These are phyloP conservation scores for Aplysina aerophoba DNA, from an alignment of 37 sponge, comb jelly and placozoan genomes.

Conservation along the genomic window DNA sequence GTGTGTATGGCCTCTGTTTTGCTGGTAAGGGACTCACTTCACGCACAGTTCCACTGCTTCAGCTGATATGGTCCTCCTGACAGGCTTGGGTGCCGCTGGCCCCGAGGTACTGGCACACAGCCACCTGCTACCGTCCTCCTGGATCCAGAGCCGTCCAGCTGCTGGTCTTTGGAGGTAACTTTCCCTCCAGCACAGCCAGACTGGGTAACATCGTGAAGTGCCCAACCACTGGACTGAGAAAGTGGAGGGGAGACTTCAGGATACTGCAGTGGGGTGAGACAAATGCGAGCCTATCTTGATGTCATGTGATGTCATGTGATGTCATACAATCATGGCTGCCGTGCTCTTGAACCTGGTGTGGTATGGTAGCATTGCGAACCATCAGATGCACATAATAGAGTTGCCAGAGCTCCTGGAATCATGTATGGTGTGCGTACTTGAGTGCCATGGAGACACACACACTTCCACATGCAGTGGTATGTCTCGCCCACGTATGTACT, in stretches of 20 bases:
- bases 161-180: conserved; percentile 26
- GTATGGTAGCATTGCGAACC: too few species aligned
- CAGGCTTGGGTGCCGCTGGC: conserved; percentile 3
- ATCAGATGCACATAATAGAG: too few species aligned
- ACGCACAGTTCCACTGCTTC: too few species aligned
- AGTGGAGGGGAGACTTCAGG: conserved; percentile 35
- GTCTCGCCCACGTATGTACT: not conserved
- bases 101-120: conserved; percentile 24
- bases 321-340: too few species aligned
- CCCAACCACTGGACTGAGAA: not conserved
- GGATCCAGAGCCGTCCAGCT: not conserved
- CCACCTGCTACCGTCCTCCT: not conserved
- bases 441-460: too few species aligned
- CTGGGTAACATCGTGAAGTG: conserved; percentile 6
- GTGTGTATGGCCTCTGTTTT: too few species aligned
- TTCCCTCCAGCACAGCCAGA: conserved; percentile 1
- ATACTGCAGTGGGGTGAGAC: conserved; percentile 14
- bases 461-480: too few species aligned
- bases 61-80: not conserved
- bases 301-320: too few species aligned
- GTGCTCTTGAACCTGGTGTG: too few species aligned
- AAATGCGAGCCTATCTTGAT: not conserved
- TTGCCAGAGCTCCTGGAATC: too few species aligned
- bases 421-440: conserved; percentile 12
- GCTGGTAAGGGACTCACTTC: too few species aligned